Evolutionary conservation across 2,113 vertebrate species (phyloP), one percentile per base, ranked within the genome.

Genomic region (Heloderma charlesbogerti): DNA sequence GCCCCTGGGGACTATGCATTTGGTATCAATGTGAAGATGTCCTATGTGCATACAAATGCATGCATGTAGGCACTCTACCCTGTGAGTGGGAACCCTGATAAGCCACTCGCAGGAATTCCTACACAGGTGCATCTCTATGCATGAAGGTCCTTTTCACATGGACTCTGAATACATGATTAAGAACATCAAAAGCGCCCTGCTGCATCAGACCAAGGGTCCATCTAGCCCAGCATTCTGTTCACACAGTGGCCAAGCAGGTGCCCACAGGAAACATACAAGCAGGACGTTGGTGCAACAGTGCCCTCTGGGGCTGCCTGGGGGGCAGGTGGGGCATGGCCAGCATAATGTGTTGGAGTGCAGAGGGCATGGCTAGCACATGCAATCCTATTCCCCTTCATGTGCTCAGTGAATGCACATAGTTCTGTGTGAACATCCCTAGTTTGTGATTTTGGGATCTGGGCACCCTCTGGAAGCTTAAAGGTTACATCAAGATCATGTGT

Each of bases 381-480:
- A 3, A 13, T 34, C 7, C 20, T 4, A 22, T 37, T 85, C 29
- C 43, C 29, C 43, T 45, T 71, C 6, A 25, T 84, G 15, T 69
- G 40, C 6, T 43, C 40, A 43, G 25, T 43, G 60, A 66, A 34
- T 69, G 29, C 1, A 7, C 71, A 3, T 48, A 20, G 1, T 48
- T 1, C 15, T 72, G 25, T 69, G 0, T 29, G 29, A 69, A 69
- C 27, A 2, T 6, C 66, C 67, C 29, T 37, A 15, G n/a, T n/a
- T n/a, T 43, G 43, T 43, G 0, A n/a, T 63, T 34, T 66, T 31
- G 34, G 45, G 4, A 67, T 7, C 67, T 67, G 71, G 87, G 34
- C 45, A 89, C 91, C 48, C 84, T 60, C 10, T 45, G 3, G 80
- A 60, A 92, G 13, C 71, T 94, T 93, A 91, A 51, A 93, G 93